Base-by-base conservation (phyloP, 1,140 invertebrate genomes). In the Vollenhovia emeryi region DNA sequence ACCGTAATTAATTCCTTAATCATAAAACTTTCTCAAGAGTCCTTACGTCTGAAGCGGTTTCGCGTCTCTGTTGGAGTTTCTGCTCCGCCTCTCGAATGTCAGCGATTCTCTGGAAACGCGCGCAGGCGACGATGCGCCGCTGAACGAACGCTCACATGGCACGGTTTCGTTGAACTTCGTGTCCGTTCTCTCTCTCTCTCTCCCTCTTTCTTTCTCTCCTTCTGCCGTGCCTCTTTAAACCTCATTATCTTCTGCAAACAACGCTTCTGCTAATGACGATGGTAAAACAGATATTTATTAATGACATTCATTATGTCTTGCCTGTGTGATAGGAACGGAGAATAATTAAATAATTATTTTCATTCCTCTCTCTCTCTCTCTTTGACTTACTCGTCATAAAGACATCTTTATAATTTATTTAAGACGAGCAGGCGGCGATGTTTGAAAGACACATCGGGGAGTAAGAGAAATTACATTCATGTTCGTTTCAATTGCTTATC, bases 1-100 rank as follows among this genome's bases (percentile, higher is more conserved):
- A 48, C 40, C 55, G 73, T 88, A 90, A 90, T 90, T 90, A 90
- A 90, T 90, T 90, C 86, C 89, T 87, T 88, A 88, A 90, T 90
- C 89, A 64, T 87, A 90, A 90, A 90, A 90, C 89, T 90, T 90
- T 90, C 86, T 80, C 89, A 76, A 90, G 87, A 57, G 84, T 50
- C 30, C 74, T 57, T 52, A 43, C 40, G 60, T 82, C 55, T 55
- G 59, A 66, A 75, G 55, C 71, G 80, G 69, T 71, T 60, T 64
- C 59, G 60, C 64, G 78, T 69, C 71, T 55, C 45, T 69, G 57
- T 73, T 76, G 48, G 75, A 87, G 88, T 83, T 90, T 85, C 88
- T 36, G 27, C 36, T 84, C 75, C 57, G 21, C 82, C 73, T 57
- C 64, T 87, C 79, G 50, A 79, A 59, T 83, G 83, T 90, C 85